Percentiles rank a stretch among this genome's conserved stretches.
Evolutionary conservation across 1,140 invertebrate genomes (phyloP).

Genomic region (Drosophila elegans): DNA sequence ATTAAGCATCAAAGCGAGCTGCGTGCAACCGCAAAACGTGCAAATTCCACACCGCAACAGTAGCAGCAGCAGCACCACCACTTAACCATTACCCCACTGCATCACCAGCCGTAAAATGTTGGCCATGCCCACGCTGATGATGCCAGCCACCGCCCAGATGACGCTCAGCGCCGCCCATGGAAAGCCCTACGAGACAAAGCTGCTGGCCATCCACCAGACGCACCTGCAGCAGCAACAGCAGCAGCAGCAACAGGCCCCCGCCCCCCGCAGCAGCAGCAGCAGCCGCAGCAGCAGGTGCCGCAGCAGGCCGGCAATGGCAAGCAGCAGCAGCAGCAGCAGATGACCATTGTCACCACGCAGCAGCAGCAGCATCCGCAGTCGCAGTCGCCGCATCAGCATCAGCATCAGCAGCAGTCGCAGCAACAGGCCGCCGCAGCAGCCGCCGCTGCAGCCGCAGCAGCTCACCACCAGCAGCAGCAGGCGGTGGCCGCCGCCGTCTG

Average conservation of each 20-base stretch:
- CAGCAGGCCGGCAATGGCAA: constrained; percentile 67
- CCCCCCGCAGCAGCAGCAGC: constrained; percentile 59
- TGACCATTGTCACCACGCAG: constrained; percentile 72
- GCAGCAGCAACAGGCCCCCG: constrained; percentile 64
- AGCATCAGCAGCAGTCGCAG: constrained; percentile 47
- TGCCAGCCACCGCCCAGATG: constrained; percentile 84
- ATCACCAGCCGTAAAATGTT: constrained; percentile 68
- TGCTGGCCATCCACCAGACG: constrained; percentile 83
- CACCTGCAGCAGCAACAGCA: constrained; percentile 71
- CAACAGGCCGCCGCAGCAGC: constrained; percentile 71
- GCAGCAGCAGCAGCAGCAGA: constrained; percentile 73
- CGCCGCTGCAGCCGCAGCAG: constrained; percentile 71
- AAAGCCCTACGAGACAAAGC: constrained; percentile 83
- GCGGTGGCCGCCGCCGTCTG: constrained; percentile 75
- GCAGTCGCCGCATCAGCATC: constrained; percentile 69
- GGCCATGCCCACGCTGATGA: constrained; percentile 84
- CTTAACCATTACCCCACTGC: constrained; percentile 21
- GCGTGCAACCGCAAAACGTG: constrained; percentile 73
- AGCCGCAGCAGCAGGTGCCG: constrained; percentile 67
- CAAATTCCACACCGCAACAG: constrained; percentile 48
- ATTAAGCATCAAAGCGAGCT: constrained; percentile 80
- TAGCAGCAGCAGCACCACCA: constrained; percentile 39
- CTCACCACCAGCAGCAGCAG: constrained; percentile 72
- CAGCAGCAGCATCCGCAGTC: constrained; percentile 72
- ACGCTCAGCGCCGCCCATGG: constrained; percentile 77